A percentile compares a stretch with the other conserved stretches of the same genome.
phyloP scores from a whole-genome alignment of 2,888 invertebrate genomes.

The Parascotia fuliginaria region DNA sequence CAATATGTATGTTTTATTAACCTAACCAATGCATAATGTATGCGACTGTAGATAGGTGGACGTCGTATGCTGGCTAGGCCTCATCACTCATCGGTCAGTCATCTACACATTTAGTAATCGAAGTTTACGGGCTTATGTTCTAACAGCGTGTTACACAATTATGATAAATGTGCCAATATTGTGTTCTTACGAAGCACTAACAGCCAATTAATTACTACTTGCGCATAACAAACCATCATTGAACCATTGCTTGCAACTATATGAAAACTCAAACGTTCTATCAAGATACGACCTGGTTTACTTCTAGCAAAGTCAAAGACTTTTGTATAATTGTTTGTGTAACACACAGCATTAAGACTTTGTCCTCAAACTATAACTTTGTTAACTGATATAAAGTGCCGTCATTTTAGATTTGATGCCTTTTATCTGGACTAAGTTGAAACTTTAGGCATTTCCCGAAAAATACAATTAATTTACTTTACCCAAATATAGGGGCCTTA shows the following conservation, averaged over 20 bases:
- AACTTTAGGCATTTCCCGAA: too few species aligned
- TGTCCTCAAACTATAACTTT: too few species aligned
- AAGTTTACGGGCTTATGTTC: slow-evolving; percentile 26
- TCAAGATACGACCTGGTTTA: slow-evolving; percentile 5
- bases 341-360: too few species aligned
- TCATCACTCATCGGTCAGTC: slow-evolving; percentile 27
- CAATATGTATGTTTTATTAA: slow-evolving; percentile 4
- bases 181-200: slow-evolving; percentile 15
- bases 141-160: slow-evolving; percentile 25
- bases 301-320: too few species aligned
- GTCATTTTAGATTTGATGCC: too few species aligned
- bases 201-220: slow-evolving; percentile 9
- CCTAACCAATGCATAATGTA: slow-evolving; percentile 6
- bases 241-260: slow-evolving; percentile 25
- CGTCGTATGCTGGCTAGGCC: slow-evolving; percentile 1
- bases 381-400: too few species aligned
- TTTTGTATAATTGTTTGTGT: too few species aligned
- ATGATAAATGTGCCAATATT: slow-evolving; percentile 33
- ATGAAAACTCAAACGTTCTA: not conserved
- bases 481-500: too few species aligned
- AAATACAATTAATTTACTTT: too few species aligned
- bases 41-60: slow-evolving; percentile 4
- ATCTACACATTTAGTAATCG: slow-evolving; percentile 25
- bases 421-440: too few species aligned
- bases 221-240: too few species aligned